Conservation (phyloP, 2,113 vertebrate species). For the Burhinus oedicnemus region DNA sequence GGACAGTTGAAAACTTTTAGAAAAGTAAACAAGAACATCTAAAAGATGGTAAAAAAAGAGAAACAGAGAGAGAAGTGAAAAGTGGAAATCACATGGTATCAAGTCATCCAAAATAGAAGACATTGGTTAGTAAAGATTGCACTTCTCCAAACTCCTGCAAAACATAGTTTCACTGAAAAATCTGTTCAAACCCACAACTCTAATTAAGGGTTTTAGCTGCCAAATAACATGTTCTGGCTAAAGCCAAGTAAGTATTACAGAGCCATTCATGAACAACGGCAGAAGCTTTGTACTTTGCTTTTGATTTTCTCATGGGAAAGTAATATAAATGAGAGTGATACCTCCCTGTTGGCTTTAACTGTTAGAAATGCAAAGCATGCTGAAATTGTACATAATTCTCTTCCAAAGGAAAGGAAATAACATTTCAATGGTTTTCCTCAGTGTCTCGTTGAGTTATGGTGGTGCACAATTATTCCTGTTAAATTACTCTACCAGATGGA, state of each 20-base stretch:
- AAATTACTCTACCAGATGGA: constrained; percentile 89
- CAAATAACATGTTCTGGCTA: constrained; percentile 76
- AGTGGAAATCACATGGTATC: constrained; percentile 52
- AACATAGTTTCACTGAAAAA: constrained; percentile 73
- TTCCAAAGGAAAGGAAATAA: constrained; percentile 92
- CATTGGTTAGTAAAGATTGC: constrained; percentile 53
- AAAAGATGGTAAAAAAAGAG: constrained; percentile 6
- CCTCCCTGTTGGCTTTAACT: constrained; percentile 83
- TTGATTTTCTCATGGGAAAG: constrained; percentile 86
- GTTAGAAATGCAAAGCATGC: constrained; percentile 84
- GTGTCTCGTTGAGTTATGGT: constrained; percentile 89
- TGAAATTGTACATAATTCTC: constrained; percentile 89
- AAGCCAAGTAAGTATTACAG: constrained; percentile 79
- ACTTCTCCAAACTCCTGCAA: constrained; percentile 59
- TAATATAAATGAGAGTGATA: constrained; percentile 88
- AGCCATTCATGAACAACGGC: constrained; percentile 81
- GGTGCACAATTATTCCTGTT: constrained; percentile 86
- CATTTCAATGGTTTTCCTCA: constrained; percentile 89
- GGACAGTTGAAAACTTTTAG: not conserved
- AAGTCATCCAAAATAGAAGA: constrained; percentile 68
- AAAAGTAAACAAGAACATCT: constrained; percentile 31
- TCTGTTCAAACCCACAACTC: constrained; percentile 71
- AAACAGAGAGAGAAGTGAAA: constrained; percentile 6
- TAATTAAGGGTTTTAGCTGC: constrained; percentile 77
- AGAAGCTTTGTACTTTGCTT: constrained; percentile 84